These are phyloP conservation scores for Oreochromis spilurus DNA, from an alignment of 2,113 vertebrate genomes.

Conservation along the genomic window DNA sequence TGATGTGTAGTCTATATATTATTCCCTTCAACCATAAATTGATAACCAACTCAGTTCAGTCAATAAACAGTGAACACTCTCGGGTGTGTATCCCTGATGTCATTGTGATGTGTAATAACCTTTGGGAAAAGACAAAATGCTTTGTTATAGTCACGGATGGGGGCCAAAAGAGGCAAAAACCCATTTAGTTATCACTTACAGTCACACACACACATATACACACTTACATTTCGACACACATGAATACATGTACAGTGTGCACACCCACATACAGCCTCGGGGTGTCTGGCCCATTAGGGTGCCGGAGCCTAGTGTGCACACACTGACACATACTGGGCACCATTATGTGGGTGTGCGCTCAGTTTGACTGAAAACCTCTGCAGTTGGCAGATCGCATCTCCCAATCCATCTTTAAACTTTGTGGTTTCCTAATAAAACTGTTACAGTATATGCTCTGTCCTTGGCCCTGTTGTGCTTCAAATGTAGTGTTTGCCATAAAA, in stretches of 20 bases:
- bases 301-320: background rate
- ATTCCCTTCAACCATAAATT: background rate
- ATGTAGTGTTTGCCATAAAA: background rate
- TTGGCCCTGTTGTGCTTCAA: background rate
- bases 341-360: background rate
- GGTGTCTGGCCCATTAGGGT: slow-evolving; percentile 25
- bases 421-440: background rate
- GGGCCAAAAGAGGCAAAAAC: slow-evolving; percentile 12
- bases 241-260: background rate
- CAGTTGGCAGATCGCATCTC: background rate
- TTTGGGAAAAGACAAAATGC: slow-evolving; percentile 8
- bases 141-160: slow-evolving; percentile 27
- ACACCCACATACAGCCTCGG: background rate
- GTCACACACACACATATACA: background rate
- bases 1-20: slow-evolving; percentile 1
- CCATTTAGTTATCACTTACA: slow-evolving; percentile 11
- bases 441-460: background rate
- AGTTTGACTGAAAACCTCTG: slow-evolving; percentile 13
- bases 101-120: slow-evolving; percentile 1
- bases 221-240: background rate
- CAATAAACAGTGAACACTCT: slow-evolving; percentile 17
- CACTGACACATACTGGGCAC: background rate
- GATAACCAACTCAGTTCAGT: slow-evolving; percentile 5
- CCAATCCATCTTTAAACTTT: background rate
- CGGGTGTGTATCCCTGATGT: slow-evolving; percentile 2